Base-by-base conservation (phyloP, 2,113 vertebrate species). In the Macquaria ambigua region DNA sequence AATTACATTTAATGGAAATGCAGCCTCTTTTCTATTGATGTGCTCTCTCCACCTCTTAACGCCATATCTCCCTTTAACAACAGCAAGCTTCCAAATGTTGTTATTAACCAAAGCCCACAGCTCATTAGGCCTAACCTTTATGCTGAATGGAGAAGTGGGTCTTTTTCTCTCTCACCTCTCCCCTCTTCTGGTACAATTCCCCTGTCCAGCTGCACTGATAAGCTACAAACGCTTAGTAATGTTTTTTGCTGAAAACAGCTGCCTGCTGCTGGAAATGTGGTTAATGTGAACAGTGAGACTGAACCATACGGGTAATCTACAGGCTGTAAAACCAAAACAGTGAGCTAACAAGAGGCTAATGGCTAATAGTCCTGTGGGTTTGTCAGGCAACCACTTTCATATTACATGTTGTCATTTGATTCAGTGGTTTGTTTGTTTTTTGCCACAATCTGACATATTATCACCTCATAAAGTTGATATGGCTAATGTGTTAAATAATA, bases 61-160 rank as follows among this genome's bases (percentile, higher is more conserved):
- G 4, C 23, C 20, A 48, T n/a, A 67, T 39, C 52, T 73, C 39
- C 25, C 66, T 64, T 5, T 63, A 46, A 58, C 53, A 69, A 52
- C 39, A 61, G 55, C 14, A 23, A 14, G 8, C 5, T 28, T 41
- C 14, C 8, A 28, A 58, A 37, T 58, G 41, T 67, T 68, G 59
- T 37, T 16, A 11, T 69, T 9, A 41, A 41, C 28, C 7, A 2
- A 55, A 63, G 56, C 64, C 46, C 46, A 50, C 63, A 70, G 64
- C 56, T 77, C 64, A 83, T 63, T 77, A 28, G 25, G 10, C 5
- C 43, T 53, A 63, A 76, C 81, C 73, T 83, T 83, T 70, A 62
- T 4, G n/a, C 18, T 55, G 64, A 70, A 55, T 25, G 46, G 41
- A 75, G 31, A n/a, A 18, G 18, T 52, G 37, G 59, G 25, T 6